Evolutionary conservation across 2,797 vertebrate genomes (phyloP), one percentile per base, ranked within the genome.

Genomic region (Florisuga fusca): DNA sequence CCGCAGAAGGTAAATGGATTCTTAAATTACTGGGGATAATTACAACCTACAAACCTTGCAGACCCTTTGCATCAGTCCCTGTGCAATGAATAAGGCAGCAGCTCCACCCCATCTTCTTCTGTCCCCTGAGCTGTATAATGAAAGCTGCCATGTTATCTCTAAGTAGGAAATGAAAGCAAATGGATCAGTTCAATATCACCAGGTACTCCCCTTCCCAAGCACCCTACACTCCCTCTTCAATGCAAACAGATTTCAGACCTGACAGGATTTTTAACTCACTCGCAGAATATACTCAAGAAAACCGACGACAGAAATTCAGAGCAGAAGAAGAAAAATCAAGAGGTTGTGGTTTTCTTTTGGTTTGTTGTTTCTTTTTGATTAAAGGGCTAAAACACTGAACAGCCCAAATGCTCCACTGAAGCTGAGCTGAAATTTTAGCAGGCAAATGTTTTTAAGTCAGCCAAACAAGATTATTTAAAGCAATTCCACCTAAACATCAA

Each of bases 1-100:
- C 80, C 55, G 29, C 69, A 89, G 75, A 93, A 90, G 54, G 93
- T 75, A 72, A 97, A 95, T 77, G 84, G 68, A 93, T 95, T 95
- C 89, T 82, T 95, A 87, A 95, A 95, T 96, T 92, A 85, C 90
- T 89, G 1, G 9, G 75, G 64, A 80, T 95, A 96, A 94, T 95
- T 92, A 80, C 22, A 85, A 84, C 81, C 64, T 75, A 92, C 84
- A 92, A 83, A 64, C 57, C 81, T 45, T 0, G 0, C 0, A 74
- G 81, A 79, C 46, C 75, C 62, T 48, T 88, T 75, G 62, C 62
- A 78, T 50, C 79, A 38, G 71, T 17, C 53, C 59, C 43, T 34
- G 34, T 13, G 80, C 73, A 55, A 19, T 6, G 82, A 68, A 48
- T 14, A 45, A 76, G 67, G 81, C 0, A 1, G 55, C 51, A 91